A percentile compares a stretch with the other conserved stretches of the same genome.
phyloP scores from a whole-genome alignment of 1,140 invertebrate species.

The Drosophila tani region DNA sequence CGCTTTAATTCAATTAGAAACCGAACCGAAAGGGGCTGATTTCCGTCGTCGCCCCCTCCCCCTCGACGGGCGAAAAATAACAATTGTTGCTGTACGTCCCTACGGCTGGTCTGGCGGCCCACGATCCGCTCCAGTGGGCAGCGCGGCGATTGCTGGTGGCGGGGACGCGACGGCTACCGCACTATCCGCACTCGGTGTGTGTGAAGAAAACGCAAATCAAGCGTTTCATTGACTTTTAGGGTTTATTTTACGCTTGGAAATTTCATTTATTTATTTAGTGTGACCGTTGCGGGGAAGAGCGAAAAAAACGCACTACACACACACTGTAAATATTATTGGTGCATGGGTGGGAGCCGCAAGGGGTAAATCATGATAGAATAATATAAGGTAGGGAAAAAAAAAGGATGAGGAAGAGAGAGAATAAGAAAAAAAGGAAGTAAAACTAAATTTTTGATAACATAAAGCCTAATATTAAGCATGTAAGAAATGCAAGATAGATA shows the following conservation, averaged over 20 bases:
- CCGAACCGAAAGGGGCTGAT: constrained; percentile 64
- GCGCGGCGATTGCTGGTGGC: background rate
- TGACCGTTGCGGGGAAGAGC: constrained; percentile 13
- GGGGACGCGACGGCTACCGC: constrained; percentile 2
- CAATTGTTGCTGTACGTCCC: constrained; percentile 68
- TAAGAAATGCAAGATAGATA: too few relatives aligned
- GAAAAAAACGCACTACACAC: background rate
- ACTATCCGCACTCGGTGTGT: constrained; percentile 26
- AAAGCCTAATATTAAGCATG: too few relatives aligned
- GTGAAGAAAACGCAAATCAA: constrained; percentile 22
- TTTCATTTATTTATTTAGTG: constrained; percentile 72
- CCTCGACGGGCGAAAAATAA: constrained; percentile 52
- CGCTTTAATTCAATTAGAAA: constrained; percentile 75
- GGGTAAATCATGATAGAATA: background rate
- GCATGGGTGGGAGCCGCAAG: background rate
- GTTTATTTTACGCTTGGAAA: constrained; percentile 55
- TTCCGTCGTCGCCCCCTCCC: constrained; percentile 34
- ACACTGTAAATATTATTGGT: background rate
- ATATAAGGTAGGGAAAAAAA: too few relatives aligned
- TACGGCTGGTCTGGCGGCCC: background rate
- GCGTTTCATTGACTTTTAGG: constrained; percentile 35
- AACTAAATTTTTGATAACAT: too few relatives aligned
- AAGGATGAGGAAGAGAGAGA: too few relatives aligned
- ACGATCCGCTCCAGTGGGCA: constrained; percentile 9
- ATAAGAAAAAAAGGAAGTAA: too few relatives aligned